Evolutionary conservation across 2,888 invertebrate genomes (phyloP), one percentile per base, ranked within the genome.

Genomic region (Leptinotarsa tumamoca): DNA sequence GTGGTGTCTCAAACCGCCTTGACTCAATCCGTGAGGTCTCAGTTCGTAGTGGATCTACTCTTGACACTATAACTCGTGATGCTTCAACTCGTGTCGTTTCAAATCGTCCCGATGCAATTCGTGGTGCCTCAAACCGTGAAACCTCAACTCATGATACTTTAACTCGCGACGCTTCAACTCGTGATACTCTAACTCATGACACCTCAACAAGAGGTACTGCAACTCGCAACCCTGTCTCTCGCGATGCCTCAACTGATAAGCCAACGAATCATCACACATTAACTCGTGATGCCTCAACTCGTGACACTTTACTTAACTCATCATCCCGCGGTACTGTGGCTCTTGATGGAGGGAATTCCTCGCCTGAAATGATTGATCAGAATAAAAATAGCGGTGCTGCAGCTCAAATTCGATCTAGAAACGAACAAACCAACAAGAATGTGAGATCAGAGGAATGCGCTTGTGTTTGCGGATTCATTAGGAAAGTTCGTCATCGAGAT

Each of bases 391-490:
- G 21, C 58, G 13, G 18, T 18, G 58, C 15, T n/a, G 52, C 52
- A 17, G 52, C 1, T 52, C 52, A 5, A 17, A 17, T n/a, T 52
- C 21, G 58, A 13, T 13, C 58, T 15, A 58, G 13, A 21, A 21
- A 18, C 23, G 18, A 21, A 17, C 33, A 33, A 63, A 15, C 4
- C 4, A 10, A 33, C 17, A 33, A 15, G 27, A 63, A 33, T 17
- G 18, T 10, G 18, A 4, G 3, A 27, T 33, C 63, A n/a, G 4
- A 27, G 33, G 63, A 63, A 33, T 27, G 63, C 33, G 17, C 43
- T 13, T 63, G 63, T 14, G 10, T 33, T 33, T 63, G 63, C 13
- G 63, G 63, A 33, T 63, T 63, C 43, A 43, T 63, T n/a, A n/a
- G 4, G 33, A 63, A 63, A 18, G 63, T 63, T 27, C 63, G 33